Percentiles rank a stretch among this genome's conserved stretches.
phyloP scores from a whole-genome alignment of 2,888 invertebrate species.

The Tortrix viridana region DNA sequence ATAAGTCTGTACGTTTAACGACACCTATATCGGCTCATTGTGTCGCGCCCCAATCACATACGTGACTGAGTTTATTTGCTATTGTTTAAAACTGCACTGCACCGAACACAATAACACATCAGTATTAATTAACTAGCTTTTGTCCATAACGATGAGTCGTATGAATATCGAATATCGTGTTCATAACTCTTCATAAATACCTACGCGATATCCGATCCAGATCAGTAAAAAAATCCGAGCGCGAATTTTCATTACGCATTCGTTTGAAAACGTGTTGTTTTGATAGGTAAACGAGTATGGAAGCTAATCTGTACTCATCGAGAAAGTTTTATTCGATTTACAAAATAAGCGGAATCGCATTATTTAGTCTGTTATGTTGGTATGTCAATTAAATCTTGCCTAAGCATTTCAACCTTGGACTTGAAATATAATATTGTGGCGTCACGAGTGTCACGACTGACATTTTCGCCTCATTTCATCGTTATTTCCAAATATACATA shows the following conservation, averaged over 20 bases:
- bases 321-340: slow-evolving; percentile 8
- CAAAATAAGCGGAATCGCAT: background rate
- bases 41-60: slow-evolving; percentile 67
- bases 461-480: too few relatives aligned
- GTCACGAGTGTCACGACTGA: too few relatives aligned
- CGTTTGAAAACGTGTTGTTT: slow-evolving; percentile 23
- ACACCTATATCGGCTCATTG: slow-evolving; percentile 57
- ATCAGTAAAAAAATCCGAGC: slow-evolving; percentile 18
- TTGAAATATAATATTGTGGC: too few relatives aligned
- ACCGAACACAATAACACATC: slow-evolving; percentile 40
- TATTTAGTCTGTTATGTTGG: too few relatives aligned
- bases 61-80: slow-evolving; percentile 55
- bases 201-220: slow-evolving; percentile 14
- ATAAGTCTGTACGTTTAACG: slow-evolving; percentile 54
- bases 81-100: slow-evolving; percentile 51
- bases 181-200: slow-evolving; percentile 28
- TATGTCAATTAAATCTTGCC: too few relatives aligned
- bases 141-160: slow-evolving; percentile 15
- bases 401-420: too few relatives aligned
- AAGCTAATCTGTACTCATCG: slow-evolving; percentile 18
- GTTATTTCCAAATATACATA: too few relatives aligned
- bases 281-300: slow-evolving; percentile 15
- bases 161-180: slow-evolving; percentile 18
- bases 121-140: slow-evolving; percentile 35
- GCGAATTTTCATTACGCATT: slow-evolving; percentile 24